A percentile compares a stretch with the other conserved stretches of the same genome.
These are phyloP conservation scores for Ditylenchus weischeri DNA, from an alignment of 2,888 invertebrate genomes.

Conservation along the genomic window DNA sequence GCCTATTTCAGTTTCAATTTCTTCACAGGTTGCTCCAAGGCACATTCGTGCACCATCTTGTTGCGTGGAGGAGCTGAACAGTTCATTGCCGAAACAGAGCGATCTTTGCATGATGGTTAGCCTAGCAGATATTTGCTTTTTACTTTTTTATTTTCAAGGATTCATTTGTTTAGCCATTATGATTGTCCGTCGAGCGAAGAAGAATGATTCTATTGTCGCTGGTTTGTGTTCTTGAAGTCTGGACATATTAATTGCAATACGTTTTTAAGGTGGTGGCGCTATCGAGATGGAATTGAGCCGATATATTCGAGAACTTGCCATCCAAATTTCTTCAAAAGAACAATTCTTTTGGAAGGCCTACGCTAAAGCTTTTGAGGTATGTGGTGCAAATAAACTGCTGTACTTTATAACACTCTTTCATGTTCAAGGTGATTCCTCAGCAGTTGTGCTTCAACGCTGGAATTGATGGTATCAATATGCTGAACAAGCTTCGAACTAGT, in stretches of 20 bases:
- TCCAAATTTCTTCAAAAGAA: conserved; percentile 85
- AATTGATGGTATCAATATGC: conserved; percentile 96
- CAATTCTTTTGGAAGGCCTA: conserved; percentile 87
- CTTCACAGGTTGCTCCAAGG: conserved; percentile 82
- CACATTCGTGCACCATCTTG: conserved; percentile 89
- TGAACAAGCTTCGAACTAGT: conserved; percentile 93
- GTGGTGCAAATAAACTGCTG: background rate
- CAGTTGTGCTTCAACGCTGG: conserved; percentile 99
- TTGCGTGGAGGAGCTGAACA: conserved; percentile 92
- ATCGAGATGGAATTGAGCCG: conserved; percentile 97
- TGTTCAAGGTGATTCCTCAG: conserved; percentile 74
- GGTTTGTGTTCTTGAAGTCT: conserved; percentile 64
- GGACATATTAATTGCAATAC: background rate
- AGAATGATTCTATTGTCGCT: conserved; percentile 94
- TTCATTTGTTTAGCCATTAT: conserved; percentile 78
- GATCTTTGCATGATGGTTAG: conserved; percentile 81
- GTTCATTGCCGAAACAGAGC: conserved; percentile 96
- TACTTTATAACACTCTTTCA: background rate
- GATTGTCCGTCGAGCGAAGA: conserved; percentile 94
- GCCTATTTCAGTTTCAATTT: conserved; percentile 67
- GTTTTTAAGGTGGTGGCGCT: conserved; percentile 77
- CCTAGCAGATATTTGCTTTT: no score
- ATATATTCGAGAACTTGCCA: conserved; percentile 81
- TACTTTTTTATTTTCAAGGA: no score
- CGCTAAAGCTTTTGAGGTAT: conserved; percentile 82